Evolutionary conservation across 2,888 invertebrate species (phyloP), one percentile per base, ranked within the genome.

Genomic region (Synanthedon vespiformis): DNA sequence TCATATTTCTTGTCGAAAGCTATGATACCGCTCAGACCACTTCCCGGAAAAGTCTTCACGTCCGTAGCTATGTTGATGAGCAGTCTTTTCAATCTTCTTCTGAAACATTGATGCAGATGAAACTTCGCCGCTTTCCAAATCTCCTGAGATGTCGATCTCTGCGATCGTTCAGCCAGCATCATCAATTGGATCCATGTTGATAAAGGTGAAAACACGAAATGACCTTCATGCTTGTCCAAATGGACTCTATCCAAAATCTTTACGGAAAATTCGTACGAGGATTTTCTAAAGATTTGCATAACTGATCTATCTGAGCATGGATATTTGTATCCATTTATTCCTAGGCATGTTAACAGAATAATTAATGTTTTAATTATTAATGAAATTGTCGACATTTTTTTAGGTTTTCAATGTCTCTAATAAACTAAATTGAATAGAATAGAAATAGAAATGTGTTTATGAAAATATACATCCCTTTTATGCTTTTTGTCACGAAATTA

Each of bases 191-290:
- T 53, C 79, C 81, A 84, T 2, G 76, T 72, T 0, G 76, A 70
- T 2, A 82, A 53, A 0, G 84, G 84, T 0, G 84, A 80, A 53
- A 68, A 81, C 0, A 79, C 75, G 51, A 81, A 84, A 58, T 84
- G 81, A 0, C 64, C 66, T 3, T 67, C 62, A 0, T 67, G 72
- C 0, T 67, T 73, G 8, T 74, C 68, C 40, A 71, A 62, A 0
- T 70, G 57, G 0, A 80, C 75, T 53, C 75, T 67, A 40, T 77
- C 74, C n/a, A 82, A 55, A 41, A 82, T 61, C 34, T 59, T 61
- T 6, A 72, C 57, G 5, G 84, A 77, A 51, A 82, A 84, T 2
- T 76, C 68, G 55, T 78, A 80, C 0, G 70, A 69, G 0, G 79
- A 74, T 40, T 63, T 56, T 55, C 72, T 77, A 13, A 73, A 58